Evolutionary conservation across 2,888 invertebrate species (phyloP), one percentile per base, ranked within the genome.

Genomic region (Drosophila kanekoi): DNA sequence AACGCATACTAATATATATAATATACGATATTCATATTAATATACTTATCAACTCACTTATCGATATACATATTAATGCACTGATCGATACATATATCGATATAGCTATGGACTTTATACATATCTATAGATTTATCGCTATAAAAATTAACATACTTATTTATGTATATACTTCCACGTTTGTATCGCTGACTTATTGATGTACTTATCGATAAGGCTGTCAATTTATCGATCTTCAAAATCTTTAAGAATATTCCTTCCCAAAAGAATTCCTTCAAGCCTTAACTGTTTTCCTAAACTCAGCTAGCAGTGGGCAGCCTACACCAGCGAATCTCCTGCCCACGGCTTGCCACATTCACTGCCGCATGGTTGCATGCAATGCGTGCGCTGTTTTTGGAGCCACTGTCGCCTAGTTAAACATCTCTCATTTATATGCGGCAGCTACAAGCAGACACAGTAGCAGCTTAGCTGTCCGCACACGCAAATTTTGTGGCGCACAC

Each of bases 401-500:
- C 78, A 53, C 77, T 87, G 83, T 83, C 83, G 71, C 75, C 81
- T 83, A 89, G 85, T 85, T 85, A 85, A 89, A 81, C 86, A 85
- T 87, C 88, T 87, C 88, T 79, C 89, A 85, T 85, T 85, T 85
- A 85, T 89, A 85, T 85, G 89, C 87, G 71, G 56, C 69, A 63
- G 69, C 61, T 45, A 70, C 32, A 38, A 63, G 71, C 75, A 69
- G 76, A 58, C 47, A 71, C 83, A 65, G 85, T 89, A 89, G 85
- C 85, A 60, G 75, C 69, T 85, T 89, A 79, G 83, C 85, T 85
- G 85, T 85, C 85, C 88, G 86, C 85, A 85, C 85, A 85, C 85
- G 85, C 89, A 85, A 85, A 85, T 89, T 85, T 87, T 60, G 54
- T 70, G 67, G 84, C 68, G 54, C 53, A 69, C 61, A 75, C 80